Conservation (phyloP, 2,113 vertebrate genomes). For the Perccottus glenii region DNA sequence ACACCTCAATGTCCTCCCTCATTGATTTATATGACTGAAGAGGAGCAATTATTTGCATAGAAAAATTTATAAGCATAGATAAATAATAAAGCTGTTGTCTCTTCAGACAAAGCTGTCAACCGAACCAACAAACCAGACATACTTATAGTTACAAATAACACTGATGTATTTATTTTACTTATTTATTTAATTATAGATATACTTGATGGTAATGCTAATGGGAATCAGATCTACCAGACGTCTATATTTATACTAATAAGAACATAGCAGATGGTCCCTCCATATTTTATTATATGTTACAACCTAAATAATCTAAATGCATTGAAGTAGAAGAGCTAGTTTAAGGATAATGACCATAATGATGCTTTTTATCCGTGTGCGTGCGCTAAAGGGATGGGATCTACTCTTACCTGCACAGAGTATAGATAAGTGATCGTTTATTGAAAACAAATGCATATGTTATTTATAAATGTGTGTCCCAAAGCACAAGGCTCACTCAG, state of each 20-base stretch:
- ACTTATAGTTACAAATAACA: too few species aligned
- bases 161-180: too few species aligned
- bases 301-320: background rate
- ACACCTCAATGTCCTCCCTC: background rate
- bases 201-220: too few species aligned
- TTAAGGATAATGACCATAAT: background rate
- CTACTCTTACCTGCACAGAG: background rate
- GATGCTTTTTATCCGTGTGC: constrained; percentile 3
- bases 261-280: background rate
- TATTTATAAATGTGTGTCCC: too few species aligned
- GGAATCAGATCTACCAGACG: background rate
- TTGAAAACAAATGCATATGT: background rate
- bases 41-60: constrained; percentile 1
- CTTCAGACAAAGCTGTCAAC: background rate
- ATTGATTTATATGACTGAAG: background rate
- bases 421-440: background rate
- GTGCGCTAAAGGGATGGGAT: background rate
- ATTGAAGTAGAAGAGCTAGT: background rate
- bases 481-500: background rate
- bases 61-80: background rate
- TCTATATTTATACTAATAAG: background rate
- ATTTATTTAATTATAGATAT: too few species aligned
- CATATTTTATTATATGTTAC: background rate
- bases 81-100: background rate
- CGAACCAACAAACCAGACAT: background rate